phyloP scores from a whole-genome alignment of 2,888 invertebrate genomes.

The Thymelicus sylvestris region DNA sequence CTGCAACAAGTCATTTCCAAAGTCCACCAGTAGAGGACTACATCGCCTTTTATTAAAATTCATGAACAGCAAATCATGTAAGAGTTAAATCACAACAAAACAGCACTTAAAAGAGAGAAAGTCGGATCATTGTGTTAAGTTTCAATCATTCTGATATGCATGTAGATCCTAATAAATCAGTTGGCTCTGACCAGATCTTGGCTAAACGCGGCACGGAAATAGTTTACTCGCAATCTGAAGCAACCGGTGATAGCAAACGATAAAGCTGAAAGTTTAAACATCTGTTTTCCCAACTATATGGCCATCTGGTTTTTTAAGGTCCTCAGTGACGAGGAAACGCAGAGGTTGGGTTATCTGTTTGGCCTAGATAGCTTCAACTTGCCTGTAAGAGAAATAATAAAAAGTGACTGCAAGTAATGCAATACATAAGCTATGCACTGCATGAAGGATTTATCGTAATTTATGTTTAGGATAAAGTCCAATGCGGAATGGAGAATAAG shows the following conservation, averaged over 20 bases:
- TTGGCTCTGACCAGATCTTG: conserved; percentile 14
- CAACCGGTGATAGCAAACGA: conserved; percentile 18
- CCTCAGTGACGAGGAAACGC: neutral
- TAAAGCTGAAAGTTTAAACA: conserved; percentile 21
- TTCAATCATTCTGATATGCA: conserved; percentile 24
- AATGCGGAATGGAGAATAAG: no score
- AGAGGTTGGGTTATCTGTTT: neutral
- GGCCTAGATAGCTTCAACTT: neutral
- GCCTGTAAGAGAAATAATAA: no score
- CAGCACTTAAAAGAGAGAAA: conserved; percentile 26
- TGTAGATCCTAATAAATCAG: conserved; percentile 27
- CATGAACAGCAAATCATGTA: no score
- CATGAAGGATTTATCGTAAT: no score
- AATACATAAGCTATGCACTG: no score
- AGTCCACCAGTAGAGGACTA: no score
- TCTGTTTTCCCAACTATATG: conserved; percentile 11
- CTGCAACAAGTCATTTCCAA: no score
- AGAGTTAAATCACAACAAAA: conserved; percentile 11
- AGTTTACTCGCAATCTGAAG: conserved; percentile 6
- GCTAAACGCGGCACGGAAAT: conserved; percentile 7
- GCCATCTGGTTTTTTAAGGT: conserved; percentile 8
- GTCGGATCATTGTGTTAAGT: conserved; percentile 24
- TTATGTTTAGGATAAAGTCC: no score
- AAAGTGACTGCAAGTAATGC: no score
- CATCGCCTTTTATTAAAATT: no score